phyloP scores from a whole-genome alignment of 2,113 vertebrate species.

The Meles meles region DNA sequence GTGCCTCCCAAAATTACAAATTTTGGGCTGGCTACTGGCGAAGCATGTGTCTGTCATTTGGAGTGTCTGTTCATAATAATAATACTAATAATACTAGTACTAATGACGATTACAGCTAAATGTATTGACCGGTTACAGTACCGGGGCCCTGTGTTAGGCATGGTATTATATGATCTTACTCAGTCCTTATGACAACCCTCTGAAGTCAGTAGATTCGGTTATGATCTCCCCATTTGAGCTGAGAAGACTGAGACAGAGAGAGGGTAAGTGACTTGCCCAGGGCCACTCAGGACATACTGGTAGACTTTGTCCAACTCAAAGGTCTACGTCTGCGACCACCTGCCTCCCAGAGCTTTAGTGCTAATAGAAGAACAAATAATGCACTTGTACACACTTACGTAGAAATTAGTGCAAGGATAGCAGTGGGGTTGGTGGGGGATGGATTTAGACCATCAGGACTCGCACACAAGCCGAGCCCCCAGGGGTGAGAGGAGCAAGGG shows the following conservation, averaged over 20 bases:
- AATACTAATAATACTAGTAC: not conserved
- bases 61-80: not conserved
- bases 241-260: not conserved
- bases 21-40: not conserved
- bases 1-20: too few species aligned
- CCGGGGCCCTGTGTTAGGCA: not conserved
- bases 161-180: not conserved
- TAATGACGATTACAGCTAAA: not conserved
- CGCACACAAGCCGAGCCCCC: not conserved
- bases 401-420: not conserved
- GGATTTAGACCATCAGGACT: not conserved
- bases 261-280: not conserved
- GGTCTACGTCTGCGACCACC: not conserved
- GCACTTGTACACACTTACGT: not conserved
- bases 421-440: rapidly evolving
- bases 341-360: not conserved
- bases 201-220: not conserved
- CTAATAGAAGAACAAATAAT: not conserved
- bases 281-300: not conserved
- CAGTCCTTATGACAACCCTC: not conserved
- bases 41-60: not conserved
- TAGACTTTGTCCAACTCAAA: not conserved
- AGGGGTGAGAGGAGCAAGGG: too few species aligned
- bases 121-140: not conserved
- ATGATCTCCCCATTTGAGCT: not conserved